Evolutionary conservation across 2,113 vertebrate genomes (phyloP).

Genomic region (Indicator maculatus): DNA sequence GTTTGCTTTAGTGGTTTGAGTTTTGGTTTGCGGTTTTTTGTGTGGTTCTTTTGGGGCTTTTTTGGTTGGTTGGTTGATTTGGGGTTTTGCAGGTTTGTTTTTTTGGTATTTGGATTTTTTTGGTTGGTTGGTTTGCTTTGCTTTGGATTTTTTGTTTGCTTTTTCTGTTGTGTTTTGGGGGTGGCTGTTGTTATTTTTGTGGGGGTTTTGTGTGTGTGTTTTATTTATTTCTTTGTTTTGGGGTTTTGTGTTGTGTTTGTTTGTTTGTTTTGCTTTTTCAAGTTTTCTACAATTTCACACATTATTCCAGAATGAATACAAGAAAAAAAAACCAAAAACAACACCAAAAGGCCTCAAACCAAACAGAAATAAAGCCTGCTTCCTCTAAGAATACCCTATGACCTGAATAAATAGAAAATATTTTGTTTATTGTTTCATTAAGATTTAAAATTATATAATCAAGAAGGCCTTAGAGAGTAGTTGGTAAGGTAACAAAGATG

Average conservation of each 20-base stretch:
- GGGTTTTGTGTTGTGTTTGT: no score
- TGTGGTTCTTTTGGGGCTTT: no score
- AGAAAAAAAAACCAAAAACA: neutral
- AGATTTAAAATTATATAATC: neutral
- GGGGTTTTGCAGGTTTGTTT: no score
- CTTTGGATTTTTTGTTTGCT: no score
- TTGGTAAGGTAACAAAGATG: neutral
- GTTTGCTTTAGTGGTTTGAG: neutral
- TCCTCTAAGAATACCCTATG: neutral
- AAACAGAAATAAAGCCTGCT: neutral
- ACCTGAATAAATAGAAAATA: neutral
- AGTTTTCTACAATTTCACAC: neutral
- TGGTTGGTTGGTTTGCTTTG: no score
- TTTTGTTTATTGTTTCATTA: neutral
- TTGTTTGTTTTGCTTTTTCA: neutral
- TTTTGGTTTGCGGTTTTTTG: no score
- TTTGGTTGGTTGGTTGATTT: no score
- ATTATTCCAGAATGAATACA: neutral
- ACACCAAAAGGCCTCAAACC: accelerated
- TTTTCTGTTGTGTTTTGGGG: no score
- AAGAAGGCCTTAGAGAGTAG: neutral
- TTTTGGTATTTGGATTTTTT: no score
- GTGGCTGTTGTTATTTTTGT: no score
- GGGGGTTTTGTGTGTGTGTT: no score
- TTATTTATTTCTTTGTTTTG: neutral